Percentiles rank a stretch among this genome's conserved stretches.
Conservation (phyloP, 2,888 invertebrate genomes). For the Venustoraphidia nigricollis region DNA sequence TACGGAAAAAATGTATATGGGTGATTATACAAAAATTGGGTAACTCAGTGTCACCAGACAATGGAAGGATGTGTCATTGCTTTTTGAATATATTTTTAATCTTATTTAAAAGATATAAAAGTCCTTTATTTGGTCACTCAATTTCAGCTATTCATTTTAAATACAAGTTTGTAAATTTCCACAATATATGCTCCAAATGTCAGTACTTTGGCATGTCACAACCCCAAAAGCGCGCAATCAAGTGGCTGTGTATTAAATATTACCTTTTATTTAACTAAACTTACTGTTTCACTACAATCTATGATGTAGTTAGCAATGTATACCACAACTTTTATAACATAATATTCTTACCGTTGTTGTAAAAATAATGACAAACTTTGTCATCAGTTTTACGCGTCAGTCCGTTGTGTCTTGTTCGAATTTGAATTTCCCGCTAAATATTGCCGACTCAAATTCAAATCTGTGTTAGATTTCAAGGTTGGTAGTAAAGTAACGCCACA, state of each 20-base stretch:
- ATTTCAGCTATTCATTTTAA: too few relatives aligned
- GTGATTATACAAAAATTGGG: constrained; percentile 1
- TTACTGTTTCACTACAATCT: too few relatives aligned
- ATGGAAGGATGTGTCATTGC: not conserved
- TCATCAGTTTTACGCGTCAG: constrained; percentile 1
- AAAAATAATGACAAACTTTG: constrained; percentile 2
- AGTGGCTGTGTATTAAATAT: too few relatives aligned
- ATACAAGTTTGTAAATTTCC: too few relatives aligned
- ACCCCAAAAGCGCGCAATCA: too few relatives aligned
- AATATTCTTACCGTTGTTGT: constrained; percentile 1
- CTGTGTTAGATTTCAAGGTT: not conserved
- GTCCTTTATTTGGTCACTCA: not conserved
- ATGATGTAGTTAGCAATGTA: not conserved
- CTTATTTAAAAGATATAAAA: not conserved
- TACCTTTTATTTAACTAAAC: too few relatives aligned
- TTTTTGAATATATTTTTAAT: constrained; percentile 1
- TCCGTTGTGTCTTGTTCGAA: constrained; percentile 2
- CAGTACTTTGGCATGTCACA: too few relatives aligned
- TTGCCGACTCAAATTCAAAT: not conserved
- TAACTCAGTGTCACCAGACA: constrained; percentile 2
- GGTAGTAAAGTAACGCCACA: not conserved
- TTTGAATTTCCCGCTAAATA: constrained; percentile 3
- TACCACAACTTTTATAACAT: constrained; percentile 1
- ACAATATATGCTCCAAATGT: too few relatives aligned
- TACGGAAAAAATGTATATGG: not conserved